A percentile compares a stretch with the other conserved stretches of the same genome.
Conservation (phyloP, 2,113 vertebrate genomes). For the Macroglossus sobrinus region DNA sequence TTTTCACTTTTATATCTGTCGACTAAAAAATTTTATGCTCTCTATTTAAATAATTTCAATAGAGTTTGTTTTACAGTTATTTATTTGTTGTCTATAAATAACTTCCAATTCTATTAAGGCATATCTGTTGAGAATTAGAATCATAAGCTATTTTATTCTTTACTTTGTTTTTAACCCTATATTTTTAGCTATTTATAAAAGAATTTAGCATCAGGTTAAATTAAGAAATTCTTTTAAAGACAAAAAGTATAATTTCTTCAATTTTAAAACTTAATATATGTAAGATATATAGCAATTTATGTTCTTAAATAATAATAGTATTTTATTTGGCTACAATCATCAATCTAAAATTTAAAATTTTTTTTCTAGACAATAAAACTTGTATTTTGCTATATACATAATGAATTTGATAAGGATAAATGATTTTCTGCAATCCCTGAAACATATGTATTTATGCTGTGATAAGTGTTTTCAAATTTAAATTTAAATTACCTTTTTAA, state of each 20-base stretch:
- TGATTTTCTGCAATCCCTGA: background rate
- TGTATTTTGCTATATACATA: background rate
- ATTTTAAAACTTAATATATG: background rate
- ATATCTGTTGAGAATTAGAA: constrained; percentile 49
- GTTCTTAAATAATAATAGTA: background rate
- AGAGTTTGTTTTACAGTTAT: constrained; percentile 50
- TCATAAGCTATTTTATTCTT: constrained; percentile 12
- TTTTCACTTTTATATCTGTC: constrained; percentile 60
- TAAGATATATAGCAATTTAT: background rate
- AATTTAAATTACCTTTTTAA: background rate
- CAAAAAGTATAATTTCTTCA: background rate
- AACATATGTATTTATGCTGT: background rate
- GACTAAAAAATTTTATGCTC: constrained; percentile 46
- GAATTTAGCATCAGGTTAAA: background rate
- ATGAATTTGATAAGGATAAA: background rate
- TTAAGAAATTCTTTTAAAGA: background rate
- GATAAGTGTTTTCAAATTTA: background rate
- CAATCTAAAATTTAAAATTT: background rate
- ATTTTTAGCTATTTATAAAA: background rate
- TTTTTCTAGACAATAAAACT: background rate
- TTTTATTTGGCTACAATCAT: background rate
- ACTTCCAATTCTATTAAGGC: background rate
- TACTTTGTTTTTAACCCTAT: background rate
- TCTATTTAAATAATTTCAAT: constrained; percentile 59
- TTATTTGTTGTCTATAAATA: constrained; percentile 65